Percentiles rank a stretch among this genome's conserved stretches.
Evolutionary conservation across 2,113 vertebrate genomes (phyloP).

Genomic region (Protomyctophum bolini): DNA sequence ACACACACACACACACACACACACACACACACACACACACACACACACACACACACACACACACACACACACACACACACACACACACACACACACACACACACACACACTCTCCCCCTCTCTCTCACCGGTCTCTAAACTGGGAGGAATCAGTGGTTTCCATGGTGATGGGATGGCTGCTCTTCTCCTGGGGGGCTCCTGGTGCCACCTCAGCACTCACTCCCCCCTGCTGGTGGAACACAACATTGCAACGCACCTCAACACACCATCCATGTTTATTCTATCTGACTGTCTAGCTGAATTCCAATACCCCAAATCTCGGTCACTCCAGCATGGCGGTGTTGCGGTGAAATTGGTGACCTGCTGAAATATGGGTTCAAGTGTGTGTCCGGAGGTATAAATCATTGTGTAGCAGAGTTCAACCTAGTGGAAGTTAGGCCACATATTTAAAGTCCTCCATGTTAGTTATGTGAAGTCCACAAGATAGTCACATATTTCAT

Average conservation of each 20-base stretch:
- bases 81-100: not conserved
- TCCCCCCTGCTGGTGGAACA: constrained; percentile 70
- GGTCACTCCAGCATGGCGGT: too few relatives aligned
- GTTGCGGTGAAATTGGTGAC: too few relatives aligned
- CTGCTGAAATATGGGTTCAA: too few relatives aligned
- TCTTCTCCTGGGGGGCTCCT: constrained; percentile 86
- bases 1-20: not conserved
- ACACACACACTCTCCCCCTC: not conserved
- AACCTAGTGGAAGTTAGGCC: too few relatives aligned
- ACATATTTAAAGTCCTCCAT: too few relatives aligned
- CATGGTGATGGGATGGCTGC: constrained; percentile 63
- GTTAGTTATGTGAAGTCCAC: too few relatives aligned
- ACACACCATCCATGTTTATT: not conserved
- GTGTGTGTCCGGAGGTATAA: too few relatives aligned
- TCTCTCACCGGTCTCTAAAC: constrained; percentile 82
- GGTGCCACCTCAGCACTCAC: constrained; percentile 81
- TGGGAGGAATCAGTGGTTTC: constrained; percentile 76
- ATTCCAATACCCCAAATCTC: too few relatives aligned
- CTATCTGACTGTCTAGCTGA: not conserved
- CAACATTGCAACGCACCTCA: constrained; percentile 6
- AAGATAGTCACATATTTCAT: too few relatives aligned
- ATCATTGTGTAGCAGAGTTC: too few relatives aligned
- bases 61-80: constrained; percentile 68
- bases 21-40: constrained; percentile 61
- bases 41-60: not conserved